Evolutionary conservation across 2,113 vertebrate genomes (phyloP), one percentile per base, ranked within the genome.

Genomic region (Myotis brandtii): DNA sequence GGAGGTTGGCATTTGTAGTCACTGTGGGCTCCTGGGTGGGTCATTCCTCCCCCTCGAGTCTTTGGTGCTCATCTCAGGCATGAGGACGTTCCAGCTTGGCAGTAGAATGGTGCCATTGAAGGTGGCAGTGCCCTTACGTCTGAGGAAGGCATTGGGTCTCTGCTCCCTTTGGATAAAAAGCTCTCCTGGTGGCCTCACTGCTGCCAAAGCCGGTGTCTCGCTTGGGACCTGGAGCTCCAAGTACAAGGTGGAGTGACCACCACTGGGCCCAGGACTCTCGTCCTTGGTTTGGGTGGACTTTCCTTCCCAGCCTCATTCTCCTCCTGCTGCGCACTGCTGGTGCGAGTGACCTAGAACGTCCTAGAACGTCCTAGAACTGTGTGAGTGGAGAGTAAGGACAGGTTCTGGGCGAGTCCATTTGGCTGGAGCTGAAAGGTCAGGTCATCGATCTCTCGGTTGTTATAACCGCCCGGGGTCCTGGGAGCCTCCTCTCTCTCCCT

Each of bases 61-160:
- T 30, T 0, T 6, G 5, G 46, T 2, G 83, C 70, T 34, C 30
- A 2, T 46, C 64, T 76, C 1, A 4, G 1, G 72, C 52, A 20
- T 90, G 48, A 27, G 25, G 16, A 23, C 9, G 54, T 21, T 4
- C 48, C 50, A 5, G 30, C 40, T 0, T 2, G 62, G 59, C 18
- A 3, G 6, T 17, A 6, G 52, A 0, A 0, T 25, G 89, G 12
- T 30, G 40, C n/a, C 48, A 0, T 50, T 4, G 56, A n/a, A 32
- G 81, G 86, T 17, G 76, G 81, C 9, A 0, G 10, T 40, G 2
- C 14, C 54, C 16, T n/a, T 0, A 0, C 13, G 12, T 32, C 50
- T 34, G 2, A n/a, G 20, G 79, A 20, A 10, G n/a, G 32, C 67
- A 3, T 2, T 0, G 10, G 37, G 56, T 18, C 43, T 77, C 27